A percentile compares a stretch with the other conserved stretches of the same genome.
Conservation (phyloP, 2,113 vertebrate species). For the Spermophilus dauricus region DNA sequence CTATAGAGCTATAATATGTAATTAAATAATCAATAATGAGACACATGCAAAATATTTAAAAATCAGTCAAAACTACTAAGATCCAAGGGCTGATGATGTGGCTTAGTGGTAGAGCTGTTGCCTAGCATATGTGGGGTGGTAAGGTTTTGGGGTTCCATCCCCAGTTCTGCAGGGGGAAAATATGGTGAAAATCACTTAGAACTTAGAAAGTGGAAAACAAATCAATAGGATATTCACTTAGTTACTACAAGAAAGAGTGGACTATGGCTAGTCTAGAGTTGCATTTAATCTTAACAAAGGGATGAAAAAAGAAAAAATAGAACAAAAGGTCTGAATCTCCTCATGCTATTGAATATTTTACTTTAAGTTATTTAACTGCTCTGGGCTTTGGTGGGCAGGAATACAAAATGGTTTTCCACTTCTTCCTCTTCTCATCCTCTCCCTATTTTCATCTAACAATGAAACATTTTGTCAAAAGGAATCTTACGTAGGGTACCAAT, state of each 20-base stretch:
- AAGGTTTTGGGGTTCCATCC: not conserved
- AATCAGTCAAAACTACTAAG: conserved; percentile 31
- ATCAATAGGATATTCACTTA: not conserved
- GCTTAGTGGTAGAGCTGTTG: not conserved
- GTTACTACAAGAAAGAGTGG: conserved; percentile 2
- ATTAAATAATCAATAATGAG: conserved; percentile 42
- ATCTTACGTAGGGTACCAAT: not conserved
- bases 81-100: not conserved
- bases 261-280: not conserved
- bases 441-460: not conserved
- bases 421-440: not conserved
- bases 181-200: not conserved
- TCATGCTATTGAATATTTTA: conserved; percentile 16
- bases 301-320: not conserved
- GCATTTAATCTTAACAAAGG: conserved; percentile 49
- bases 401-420: not conserved
- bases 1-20: not conserved
- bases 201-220: not conserved
- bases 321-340: not conserved
- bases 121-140: not conserved
- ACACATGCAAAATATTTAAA: conserved; percentile 38
- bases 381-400: not conserved
- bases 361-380: not conserved
- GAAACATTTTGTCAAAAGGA: conserved; percentile 34
- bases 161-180: not conserved